These are phyloP conservation scores for Brachyalestes nurse DNA, from an alignment of 2,797 vertebrate species.

Conservation along the genomic window DNA sequence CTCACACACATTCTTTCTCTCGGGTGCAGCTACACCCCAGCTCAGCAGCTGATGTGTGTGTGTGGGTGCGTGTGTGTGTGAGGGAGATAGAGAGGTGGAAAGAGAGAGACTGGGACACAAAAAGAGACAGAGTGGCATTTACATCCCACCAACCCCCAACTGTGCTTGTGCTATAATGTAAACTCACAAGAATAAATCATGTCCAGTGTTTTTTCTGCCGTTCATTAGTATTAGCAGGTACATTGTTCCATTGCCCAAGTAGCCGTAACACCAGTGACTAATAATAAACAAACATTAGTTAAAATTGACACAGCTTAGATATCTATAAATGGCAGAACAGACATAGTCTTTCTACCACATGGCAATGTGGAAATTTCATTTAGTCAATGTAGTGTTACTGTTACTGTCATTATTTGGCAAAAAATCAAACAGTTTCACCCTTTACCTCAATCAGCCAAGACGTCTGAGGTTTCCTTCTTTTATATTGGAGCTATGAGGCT, in stretches of 20 bases:
- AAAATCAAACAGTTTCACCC: too few relatives aligned
- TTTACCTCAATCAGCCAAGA: too few relatives aligned
- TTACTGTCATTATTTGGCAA: too few relatives aligned
- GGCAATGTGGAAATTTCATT: too few relatives aligned
- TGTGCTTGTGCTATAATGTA: too few relatives aligned
- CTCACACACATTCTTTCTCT: conserved; percentile 47
- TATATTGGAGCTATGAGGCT: too few relatives aligned
- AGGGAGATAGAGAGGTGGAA: too few relatives aligned
- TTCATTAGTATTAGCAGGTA: not conserved
- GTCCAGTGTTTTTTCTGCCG: not conserved
- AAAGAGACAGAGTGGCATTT: not conserved
- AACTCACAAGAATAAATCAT: not conserved
- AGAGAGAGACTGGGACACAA: too few relatives aligned
- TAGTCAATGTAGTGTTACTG: too few relatives aligned
- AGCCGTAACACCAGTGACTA: not conserved
- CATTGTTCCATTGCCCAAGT: not conserved
- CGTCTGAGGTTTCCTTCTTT: too few relatives aligned
- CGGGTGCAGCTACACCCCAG: not conserved
- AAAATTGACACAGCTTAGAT: not conserved
- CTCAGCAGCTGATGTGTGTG: conserved; percentile 25
- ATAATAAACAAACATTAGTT: not conserved
- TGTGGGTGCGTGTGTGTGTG: not conserved
- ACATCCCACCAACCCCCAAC: not conserved
- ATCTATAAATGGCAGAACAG: not conserved
- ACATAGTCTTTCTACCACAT: not conserved